phyloP scores from a whole-genome alignment of 2,113 vertebrate species.

The Salvator merianae region DNA sequence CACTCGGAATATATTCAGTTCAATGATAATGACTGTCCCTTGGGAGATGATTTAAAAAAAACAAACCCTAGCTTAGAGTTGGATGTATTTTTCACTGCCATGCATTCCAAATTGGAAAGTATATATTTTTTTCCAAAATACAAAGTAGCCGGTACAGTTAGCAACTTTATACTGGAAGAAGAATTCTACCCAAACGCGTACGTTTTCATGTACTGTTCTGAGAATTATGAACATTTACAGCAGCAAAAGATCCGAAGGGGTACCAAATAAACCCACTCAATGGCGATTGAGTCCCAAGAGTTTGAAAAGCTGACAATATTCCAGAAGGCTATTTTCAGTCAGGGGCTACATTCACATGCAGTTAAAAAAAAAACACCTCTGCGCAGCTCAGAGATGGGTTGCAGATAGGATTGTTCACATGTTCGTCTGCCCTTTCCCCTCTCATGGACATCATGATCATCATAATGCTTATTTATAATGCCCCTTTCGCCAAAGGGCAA shows the following conservation, averaged over 20 bases:
- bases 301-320: not conserved
- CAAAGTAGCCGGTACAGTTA: not conserved
- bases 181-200: not conserved
- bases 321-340: too few species aligned
- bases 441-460: too few species aligned
- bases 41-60: too few species aligned
- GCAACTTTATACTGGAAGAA: not conserved
- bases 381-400: too few species aligned
- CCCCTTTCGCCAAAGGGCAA: too few species aligned
- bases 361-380: too few species aligned
- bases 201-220: not conserved
- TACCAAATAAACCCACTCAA: not conserved
- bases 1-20: not conserved
- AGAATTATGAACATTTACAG: not conserved
- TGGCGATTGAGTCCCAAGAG: not conserved
- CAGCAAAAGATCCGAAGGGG: not conserved
- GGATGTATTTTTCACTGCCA: not conserved
- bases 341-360: too few species aligned
- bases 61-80: not conserved
- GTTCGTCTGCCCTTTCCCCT: too few species aligned
- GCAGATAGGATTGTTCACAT: too few species aligned
- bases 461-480: too few species aligned
- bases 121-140: not conserved
- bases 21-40: not conserved
- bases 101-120: not conserved